These are phyloP conservation scores for Pachycephus smyrnensis DNA, from an alignment of 2,888 invertebrate genomes.

Conservation along the genomic window DNA sequence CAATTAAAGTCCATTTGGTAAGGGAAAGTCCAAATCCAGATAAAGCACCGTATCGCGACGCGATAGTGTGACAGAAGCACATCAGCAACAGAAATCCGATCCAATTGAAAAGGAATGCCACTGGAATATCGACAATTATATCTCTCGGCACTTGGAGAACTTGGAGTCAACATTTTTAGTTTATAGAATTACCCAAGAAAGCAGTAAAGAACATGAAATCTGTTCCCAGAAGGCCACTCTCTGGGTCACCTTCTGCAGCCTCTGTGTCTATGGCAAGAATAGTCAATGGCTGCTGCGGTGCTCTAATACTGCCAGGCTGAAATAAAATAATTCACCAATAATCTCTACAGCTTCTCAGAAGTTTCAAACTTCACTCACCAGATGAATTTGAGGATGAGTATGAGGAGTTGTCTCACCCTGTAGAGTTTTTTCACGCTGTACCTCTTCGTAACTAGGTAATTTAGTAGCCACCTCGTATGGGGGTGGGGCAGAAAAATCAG, in stretches of 20 bases:
- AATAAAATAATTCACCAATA: constrained; percentile 23
- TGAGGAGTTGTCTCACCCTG: constrained; percentile 75
- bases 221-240: constrained; percentile 87
- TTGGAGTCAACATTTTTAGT: neutral
- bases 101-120: constrained; percentile 97
- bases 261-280: constrained; percentile 84
- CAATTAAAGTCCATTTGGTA: constrained; percentile 95
- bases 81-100: constrained; percentile 91
- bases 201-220: constrained; percentile 94
- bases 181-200: constrained; percentile 78
- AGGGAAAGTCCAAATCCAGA: constrained; percentile 93
- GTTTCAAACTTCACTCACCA: constrained; percentile 42
- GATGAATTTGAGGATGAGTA: constrained; percentile 56
- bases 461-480: constrained; percentile 89
- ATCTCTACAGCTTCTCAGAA: neutral
- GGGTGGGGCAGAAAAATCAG: constrained; percentile 88
- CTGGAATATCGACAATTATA: constrained; percentile 68
- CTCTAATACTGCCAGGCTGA: constrained; percentile 61
- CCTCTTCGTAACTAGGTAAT: constrained; percentile 92
- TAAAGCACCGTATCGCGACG: constrained; percentile 91
- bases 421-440: constrained; percentile 86
- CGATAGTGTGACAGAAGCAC: constrained; percentile 95
- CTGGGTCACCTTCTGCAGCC: constrained; percentile 78
- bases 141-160: neutral
- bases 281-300: constrained; percentile 73